Evolutionary conservation across 1,140 invertebrate genomes (phyloP).

Genomic region (Pogonomyrmex barbatus): DNA sequence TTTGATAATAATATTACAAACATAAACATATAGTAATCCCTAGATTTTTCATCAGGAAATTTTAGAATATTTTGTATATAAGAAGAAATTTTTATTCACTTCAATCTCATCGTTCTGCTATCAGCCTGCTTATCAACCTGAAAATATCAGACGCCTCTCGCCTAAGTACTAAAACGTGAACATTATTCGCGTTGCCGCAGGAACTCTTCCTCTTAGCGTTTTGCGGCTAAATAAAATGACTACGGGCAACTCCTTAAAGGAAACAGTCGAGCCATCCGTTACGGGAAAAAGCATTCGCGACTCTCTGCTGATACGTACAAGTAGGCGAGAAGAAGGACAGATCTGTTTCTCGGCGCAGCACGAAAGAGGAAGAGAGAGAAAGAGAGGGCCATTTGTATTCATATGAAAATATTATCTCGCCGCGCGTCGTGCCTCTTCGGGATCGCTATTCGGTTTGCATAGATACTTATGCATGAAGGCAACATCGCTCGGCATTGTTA

Average conservation of each 20-base stretch:
- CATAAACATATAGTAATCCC: background rate
- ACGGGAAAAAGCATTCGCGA: constrained; percentile 74
- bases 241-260: constrained; percentile 68
- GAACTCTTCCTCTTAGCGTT: constrained; percentile 67
- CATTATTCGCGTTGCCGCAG: constrained; percentile 68
- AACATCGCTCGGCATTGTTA: constrained; percentile 79
- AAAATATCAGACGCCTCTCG: constrained; percentile 2
- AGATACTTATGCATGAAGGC: constrained; percentile 81
- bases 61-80: background rate
- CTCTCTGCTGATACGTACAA: constrained; percentile 69
- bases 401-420: constrained; percentile 80
- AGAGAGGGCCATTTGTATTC: constrained; percentile 77
- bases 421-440: constrained; percentile 77
- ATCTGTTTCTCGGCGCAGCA: constrained; percentile 3
- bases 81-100: constrained; percentile 15
- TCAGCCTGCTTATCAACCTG: background rate
- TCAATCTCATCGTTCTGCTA: background rate
- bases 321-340: constrained; percentile 49
- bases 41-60: background rate
- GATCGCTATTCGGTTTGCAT: constrained; percentile 80
- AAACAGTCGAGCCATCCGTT: constrained; percentile 73
- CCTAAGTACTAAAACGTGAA: constrained; percentile 67
- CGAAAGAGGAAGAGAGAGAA: background rate
- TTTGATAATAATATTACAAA: constrained; percentile 3
- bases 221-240: constrained; percentile 67